These are phyloP conservation scores for Arenicola marina DNA, from an alignment of 2,888 invertebrate species.

Conservation along the genomic window DNA sequence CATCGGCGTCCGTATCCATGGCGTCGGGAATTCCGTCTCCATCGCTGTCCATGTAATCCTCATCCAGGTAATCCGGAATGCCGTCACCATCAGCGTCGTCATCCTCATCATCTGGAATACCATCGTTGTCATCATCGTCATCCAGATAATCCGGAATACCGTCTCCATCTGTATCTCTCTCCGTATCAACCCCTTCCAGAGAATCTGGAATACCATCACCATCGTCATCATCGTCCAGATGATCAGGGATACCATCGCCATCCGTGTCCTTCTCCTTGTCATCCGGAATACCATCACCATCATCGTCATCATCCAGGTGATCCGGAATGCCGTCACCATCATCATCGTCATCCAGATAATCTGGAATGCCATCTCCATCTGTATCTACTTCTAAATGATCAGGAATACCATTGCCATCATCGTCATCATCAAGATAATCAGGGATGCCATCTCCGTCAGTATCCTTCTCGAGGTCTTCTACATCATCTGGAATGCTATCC, in stretches of 20 bases:
- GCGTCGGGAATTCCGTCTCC: slow-evolving; percentile 31
- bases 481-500: slow-evolving; percentile 45
- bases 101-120: slow-evolving; percentile 37
- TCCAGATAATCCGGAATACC: slow-evolving; percentile 43
- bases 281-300: slow-evolving; percentile 47
- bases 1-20: slow-evolving; percentile 21
- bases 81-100: slow-evolving; percentile 47
- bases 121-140: slow-evolving; percentile 32
- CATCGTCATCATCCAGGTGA: slow-evolving; percentile 33
- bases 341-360: slow-evolving; percentile 37
- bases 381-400: slow-evolving; percentile 22
- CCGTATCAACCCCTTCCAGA: slow-evolving; percentile 26
- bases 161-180: slow-evolving; percentile 38
- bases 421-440: slow-evolving; percentile 26
- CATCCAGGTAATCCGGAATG: slow-evolving; percentile 40
- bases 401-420: slow-evolving; percentile 32
- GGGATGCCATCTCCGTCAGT: slow-evolving; percentile 24
- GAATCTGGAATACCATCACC: slow-evolving; percentile 38
- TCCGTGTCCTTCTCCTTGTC: slow-evolving; percentile 28
- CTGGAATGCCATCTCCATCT: slow-evolving; percentile 41
- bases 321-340: slow-evolving; percentile 43
- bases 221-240: slow-evolving; percentile 33
- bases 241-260: slow-evolving; percentile 44
- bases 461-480: slow-evolving; percentile 22
- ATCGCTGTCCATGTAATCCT: slow-evolving; percentile 39